Conservation (phyloP, 1,140 invertebrate genomes). For the Araneus ventricosus region DNA sequence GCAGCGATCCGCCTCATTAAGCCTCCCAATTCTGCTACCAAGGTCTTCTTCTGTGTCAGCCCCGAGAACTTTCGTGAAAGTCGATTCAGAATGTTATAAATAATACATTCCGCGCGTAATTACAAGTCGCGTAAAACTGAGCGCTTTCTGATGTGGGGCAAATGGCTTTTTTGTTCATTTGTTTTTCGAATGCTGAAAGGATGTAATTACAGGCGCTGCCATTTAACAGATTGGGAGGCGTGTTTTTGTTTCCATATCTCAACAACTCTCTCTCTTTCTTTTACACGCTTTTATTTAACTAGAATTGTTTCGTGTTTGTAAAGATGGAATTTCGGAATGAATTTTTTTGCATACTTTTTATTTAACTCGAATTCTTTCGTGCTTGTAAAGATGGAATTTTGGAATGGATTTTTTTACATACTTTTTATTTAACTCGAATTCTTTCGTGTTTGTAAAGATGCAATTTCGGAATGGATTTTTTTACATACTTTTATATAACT, state of each 20-base stretch:
- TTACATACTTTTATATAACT: no score
- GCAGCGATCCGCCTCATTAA: constrained; percentile 33
- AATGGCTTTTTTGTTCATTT: neutral
- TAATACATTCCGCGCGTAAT: neutral
- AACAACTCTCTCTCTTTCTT: neutral
- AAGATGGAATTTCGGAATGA: no score
- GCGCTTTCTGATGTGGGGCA: neutral
- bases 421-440: no score
- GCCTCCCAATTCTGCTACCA: constrained; percentile 29
- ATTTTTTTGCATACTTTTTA: no score
- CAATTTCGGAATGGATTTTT: no score
- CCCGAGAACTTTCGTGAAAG: constrained; percentile 30
- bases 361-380: no score
- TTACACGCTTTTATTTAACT: no score
- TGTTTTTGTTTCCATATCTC: neutral
- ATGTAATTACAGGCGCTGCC: neutral
- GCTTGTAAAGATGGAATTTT: no score
- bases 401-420: no score
- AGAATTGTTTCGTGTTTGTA: no score
- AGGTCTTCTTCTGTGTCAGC: neutral
- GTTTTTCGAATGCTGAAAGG: neutral
- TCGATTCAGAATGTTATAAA: constrained; percentile 12
- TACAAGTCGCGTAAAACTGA: neutral
- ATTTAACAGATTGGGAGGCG: neutral
- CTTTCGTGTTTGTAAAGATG: no score